Conservation (phyloP, 2,888 invertebrate genomes). For the Thereva unica region DNA sequence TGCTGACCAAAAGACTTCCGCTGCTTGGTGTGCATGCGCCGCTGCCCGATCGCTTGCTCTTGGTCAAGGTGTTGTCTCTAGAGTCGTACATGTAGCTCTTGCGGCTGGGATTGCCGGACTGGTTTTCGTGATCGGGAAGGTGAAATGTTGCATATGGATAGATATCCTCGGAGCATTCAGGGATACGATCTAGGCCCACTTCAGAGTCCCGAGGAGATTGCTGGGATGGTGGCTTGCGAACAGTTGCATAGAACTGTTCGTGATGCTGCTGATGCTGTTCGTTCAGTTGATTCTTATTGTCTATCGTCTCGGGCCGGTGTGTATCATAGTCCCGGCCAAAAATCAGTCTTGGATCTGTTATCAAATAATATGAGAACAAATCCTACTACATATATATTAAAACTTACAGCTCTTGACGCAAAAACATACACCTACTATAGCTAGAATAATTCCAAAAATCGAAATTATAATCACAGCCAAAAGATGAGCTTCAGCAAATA, state of each 20-base stretch:
- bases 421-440: constrained; percentile 62
- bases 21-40: neutral
- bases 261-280: constrained; percentile 55
- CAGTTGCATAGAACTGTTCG: constrained; percentile 62
- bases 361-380: neutral
- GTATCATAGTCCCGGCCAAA: constrained; percentile 50
- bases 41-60: constrained; percentile 13
- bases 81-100: constrained; percentile 52
- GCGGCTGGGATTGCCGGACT: constrained; percentile 59
- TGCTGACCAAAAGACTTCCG: constrained; percentile 29
- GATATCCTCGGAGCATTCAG: constrained; percentile 66
- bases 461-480: constrained; percentile 54
- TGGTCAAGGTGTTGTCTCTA: constrained; percentile 48
- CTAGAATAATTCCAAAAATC: constrained; percentile 61
- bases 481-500: constrained; percentile 53
- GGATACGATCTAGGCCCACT: constrained; percentile 61
- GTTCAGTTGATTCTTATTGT: constrained; percentile 45
- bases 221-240: constrained; percentile 59
- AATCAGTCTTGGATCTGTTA: constrained; percentile 50
- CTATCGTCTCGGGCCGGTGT: constrained; percentile 47
- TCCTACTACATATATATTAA: neutral
- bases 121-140: constrained; percentile 63
- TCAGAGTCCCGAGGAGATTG: constrained; percentile 56
- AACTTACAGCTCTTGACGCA: constrained; percentile 62
- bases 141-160: constrained; percentile 67